Evolutionary conservation across 2,888 invertebrate genomes (phyloP).

Genomic region (Baronia brevicornis): DNA sequence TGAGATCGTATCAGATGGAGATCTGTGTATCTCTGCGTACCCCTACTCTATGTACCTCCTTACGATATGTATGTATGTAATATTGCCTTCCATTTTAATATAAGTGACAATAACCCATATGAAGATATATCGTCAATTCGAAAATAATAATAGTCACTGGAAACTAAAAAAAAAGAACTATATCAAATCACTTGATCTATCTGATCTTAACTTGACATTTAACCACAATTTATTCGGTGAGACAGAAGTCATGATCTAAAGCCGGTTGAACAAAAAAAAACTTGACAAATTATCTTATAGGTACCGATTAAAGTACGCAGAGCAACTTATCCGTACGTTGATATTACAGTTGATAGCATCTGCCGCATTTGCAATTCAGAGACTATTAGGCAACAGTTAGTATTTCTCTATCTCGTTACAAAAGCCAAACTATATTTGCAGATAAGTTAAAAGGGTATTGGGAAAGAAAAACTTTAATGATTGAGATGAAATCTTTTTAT

Average conservation of each 20-base stretch:
- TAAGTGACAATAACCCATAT: no score
- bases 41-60: no score
- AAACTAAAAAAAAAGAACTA: no score
- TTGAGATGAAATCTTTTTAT: constrained; percentile 5
- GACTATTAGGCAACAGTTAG: constrained; percentile 19
- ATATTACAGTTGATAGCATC: constrained; percentile 23
- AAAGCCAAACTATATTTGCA: constrained; percentile 15
- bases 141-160: no score
- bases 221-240: constrained; percentile 5
- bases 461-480: constrained; percentile 1
- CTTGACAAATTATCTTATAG: constrained; percentile 22
- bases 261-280: constrained; percentile 15
- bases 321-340: constrained; percentile 22
- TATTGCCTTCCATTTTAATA: no score
- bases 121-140: no score
- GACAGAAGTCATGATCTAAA: constrained; percentile 5
- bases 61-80: no score
- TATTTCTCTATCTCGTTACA: constrained; percentile 13
- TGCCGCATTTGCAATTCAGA: constrained; percentile 19
- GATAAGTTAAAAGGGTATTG: constrained; percentile 6
- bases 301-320: constrained; percentile 19
- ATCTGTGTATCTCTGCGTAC: no score
- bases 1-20: no score
- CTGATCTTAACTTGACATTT: constrained; percentile 1
- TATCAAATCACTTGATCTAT: no score